Evolutionary conservation across 2,888 invertebrate genomes (phyloP).

Genomic region (Mesorhabditis belari): DNA sequence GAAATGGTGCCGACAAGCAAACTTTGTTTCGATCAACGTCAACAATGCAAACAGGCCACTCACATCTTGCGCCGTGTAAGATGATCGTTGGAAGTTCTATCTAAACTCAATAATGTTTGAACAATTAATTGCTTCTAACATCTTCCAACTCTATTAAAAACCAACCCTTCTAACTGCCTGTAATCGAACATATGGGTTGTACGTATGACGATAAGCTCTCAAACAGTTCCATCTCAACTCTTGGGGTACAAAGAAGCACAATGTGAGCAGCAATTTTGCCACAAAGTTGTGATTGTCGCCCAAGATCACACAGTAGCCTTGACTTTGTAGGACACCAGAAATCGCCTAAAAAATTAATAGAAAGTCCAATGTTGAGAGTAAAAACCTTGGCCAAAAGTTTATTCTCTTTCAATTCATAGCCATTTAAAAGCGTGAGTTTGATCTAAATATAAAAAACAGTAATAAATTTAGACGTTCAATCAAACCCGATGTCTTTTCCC

Average conservation of each 20-base stretch:
- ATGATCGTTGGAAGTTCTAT: constrained; percentile 24
- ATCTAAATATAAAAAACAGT: not conserved
- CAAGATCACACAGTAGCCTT: constrained; percentile 41
- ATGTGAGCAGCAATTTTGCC: constrained; percentile 36
- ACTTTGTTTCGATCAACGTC: constrained; percentile 43
- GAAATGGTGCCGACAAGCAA: constrained; percentile 32
- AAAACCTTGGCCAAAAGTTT: not conserved
- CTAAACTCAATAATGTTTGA: constrained; percentile 10
- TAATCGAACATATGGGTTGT: constrained; percentile 39
- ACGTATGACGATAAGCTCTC: constrained; percentile 29
- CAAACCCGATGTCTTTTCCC: no score
- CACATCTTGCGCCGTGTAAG: constrained; percentile 14
- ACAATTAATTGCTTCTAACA: not conserved
- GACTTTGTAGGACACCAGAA: constrained; percentile 38
- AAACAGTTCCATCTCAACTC: constrained; percentile 34
- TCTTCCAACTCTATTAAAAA: not conserved
- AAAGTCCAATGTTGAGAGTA: no score
- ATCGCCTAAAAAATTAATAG: no score
- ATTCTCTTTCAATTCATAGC: not conserved
- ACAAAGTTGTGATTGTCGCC: constrained; percentile 35
- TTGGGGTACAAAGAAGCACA: constrained; percentile 37
- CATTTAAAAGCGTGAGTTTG: not conserved
- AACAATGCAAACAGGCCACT: constrained; percentile 44
- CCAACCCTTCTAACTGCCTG: constrained; percentile 40
- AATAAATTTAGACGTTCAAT: no score